phyloP scores from a whole-genome alignment of 2,888 invertebrate genomes.

The Phorcus lineatus region DNA sequence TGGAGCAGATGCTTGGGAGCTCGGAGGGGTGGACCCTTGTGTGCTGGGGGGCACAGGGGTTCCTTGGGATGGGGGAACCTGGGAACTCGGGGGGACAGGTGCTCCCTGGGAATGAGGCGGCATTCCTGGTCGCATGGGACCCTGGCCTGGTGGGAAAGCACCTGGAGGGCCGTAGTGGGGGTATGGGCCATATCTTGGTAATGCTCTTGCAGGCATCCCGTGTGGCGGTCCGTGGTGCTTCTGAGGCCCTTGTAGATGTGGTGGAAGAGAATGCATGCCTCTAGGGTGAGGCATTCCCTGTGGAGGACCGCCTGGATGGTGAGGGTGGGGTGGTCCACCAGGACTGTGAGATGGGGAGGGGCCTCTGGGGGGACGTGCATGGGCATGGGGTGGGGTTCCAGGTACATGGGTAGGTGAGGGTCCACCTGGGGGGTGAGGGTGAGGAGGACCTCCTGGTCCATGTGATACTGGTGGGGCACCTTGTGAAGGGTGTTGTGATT shows the following conservation, averaged over 20 bases:
- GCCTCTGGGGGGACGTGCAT: background rate
- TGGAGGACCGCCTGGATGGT: background rate
- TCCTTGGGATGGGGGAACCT: background rate
- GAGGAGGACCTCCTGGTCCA: background rate
- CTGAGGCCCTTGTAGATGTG: background rate
- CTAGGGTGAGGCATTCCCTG: background rate
- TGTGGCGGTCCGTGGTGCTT: background rate
- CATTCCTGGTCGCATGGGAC: background rate
- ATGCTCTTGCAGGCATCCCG: background rate
- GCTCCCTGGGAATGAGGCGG: background rate
- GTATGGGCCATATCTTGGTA: background rate
- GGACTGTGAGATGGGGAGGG: background rate
- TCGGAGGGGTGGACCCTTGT: slow-evolving; percentile 18
- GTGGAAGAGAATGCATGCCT: no score
- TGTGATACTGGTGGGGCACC: background rate
- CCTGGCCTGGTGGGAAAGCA: background rate
- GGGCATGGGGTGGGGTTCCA: background rate
- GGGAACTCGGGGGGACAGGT: background rate
- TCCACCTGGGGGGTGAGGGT: background rate
- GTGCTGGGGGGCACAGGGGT: slow-evolving; percentile 21
- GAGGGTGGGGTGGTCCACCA: background rate
- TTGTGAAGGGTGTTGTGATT: background rate
- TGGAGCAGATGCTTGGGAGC: slow-evolving; percentile 20
- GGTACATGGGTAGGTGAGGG: background rate
- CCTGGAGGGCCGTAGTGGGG: background rate